phyloP scores from a whole-genome alignment of 2,888 invertebrate species.

The Lochmaea crataegi region DNA sequence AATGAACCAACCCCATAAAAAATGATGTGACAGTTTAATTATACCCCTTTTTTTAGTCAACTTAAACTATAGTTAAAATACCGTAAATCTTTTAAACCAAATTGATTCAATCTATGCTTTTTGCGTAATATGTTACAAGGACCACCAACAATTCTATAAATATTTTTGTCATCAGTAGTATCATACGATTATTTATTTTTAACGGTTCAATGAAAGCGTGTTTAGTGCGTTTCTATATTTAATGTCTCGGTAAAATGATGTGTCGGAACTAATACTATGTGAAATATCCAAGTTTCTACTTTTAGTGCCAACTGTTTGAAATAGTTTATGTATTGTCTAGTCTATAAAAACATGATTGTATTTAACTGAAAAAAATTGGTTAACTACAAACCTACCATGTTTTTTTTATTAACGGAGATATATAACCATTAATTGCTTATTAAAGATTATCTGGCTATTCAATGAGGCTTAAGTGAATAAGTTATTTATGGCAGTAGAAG shows the following conservation, averaged over 20 bases:
- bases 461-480: no score
- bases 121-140: not conserved
- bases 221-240: not conserved
- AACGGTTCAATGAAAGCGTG: not conserved
- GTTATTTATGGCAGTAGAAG: no score
- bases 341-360: not conserved
- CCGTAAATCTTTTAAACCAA: no score
- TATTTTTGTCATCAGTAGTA: not conserved
- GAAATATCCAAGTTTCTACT: not conserved
- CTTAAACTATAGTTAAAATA: no score
- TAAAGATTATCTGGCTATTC: no score
- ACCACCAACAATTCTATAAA: not conserved
- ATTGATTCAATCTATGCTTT: not conserved
- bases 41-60: no score
- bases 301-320: not conserved
- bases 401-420: no score
- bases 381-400: no score
- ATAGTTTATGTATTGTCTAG: not conserved
- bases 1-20: no score
- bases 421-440: no score
- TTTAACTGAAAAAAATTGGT: not conserved
- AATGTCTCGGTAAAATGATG: not conserved
- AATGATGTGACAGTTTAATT: no score
- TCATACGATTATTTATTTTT: constrained; percentile 1
- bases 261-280: not conserved